Evolutionary conservation across 2,888 invertebrate species (phyloP).

Genomic region (Drosophila meridionalis): DNA sequence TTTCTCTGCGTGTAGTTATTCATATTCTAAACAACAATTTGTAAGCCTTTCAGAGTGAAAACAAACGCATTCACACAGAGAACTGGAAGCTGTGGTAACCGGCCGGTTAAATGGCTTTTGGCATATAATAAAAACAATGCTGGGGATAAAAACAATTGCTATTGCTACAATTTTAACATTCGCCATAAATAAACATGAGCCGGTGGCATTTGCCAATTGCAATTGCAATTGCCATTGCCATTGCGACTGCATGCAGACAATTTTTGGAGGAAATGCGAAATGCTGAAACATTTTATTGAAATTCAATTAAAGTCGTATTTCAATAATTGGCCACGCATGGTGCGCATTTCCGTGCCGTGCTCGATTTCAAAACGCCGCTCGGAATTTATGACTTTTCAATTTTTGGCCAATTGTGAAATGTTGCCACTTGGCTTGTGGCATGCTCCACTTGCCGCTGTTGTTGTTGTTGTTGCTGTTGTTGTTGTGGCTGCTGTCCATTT

Average conservation of each 20-base stretch:
- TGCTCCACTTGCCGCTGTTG: background rate
- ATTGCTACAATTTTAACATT: conserved; percentile 71
- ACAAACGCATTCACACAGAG: conserved; percentile 11
- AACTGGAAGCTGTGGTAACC: conserved; percentile 16
- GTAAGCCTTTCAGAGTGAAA: conserved; percentile 29
- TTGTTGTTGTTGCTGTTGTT: conserved; percentile 16
- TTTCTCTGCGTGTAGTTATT: conserved; percentile 30
- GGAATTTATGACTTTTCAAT: conserved; percentile 81
- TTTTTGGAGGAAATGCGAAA: conserved; percentile 60
- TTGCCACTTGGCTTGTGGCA: conserved; percentile 68
- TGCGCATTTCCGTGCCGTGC: conserved; percentile 79
- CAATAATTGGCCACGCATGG: conserved; percentile 85
- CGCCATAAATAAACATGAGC: conserved; percentile 76
- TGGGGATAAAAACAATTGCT: conserved; percentile 67
- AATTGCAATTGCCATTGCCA: conserved; percentile 13
- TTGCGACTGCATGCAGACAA: conserved; percentile 26
- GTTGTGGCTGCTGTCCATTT: conserved; percentile 40
- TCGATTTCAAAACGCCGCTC: conserved; percentile 66
- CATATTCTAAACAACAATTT: conserved; percentile 73
- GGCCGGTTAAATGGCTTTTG: conserved; percentile 59
- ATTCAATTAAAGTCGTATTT: conserved; percentile 84
- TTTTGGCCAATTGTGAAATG: conserved; percentile 77
- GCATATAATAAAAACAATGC: conserved; percentile 78
- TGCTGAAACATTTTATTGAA: conserved; percentile 81
- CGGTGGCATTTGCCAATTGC: conserved; percentile 44